Evolutionary conservation across 2,797 vertebrate species (phyloP), one percentile per base, ranked within the genome.

Genomic region (Poliocrania exsul): DNA sequence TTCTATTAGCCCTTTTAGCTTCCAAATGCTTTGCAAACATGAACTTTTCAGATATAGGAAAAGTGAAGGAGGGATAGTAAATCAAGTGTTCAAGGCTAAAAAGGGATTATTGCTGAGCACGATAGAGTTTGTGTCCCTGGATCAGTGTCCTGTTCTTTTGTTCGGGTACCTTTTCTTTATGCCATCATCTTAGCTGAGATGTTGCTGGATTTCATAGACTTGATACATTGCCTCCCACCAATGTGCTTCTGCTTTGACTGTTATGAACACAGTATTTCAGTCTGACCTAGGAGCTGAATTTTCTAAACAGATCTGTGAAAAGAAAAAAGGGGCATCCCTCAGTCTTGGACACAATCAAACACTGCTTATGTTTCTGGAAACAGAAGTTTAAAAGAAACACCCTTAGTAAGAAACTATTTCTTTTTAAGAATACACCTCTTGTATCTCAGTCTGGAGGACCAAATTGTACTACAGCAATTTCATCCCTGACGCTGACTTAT

Each of bases 21-120:
- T 53, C 57, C 35, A 88, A 91, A 90, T 75, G n/a, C n/a, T 94
- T 92, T 88, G n/a, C 26, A 77, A 92, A 93, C 16, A 77, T 50
- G 25, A 90, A 54, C 49, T 78, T 94, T 82, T 73, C 67, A 71
- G 46, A 88, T 51, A 67, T 15, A 6, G 35, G 29, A 67, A 78
- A 93, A 94, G 51, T 37, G 53, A 93, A 56, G 31, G 24, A 74
- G 16, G 17, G 37, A 42, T 50, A 70, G 40, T 88, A 93, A 95
- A 86, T 62, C 49, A 74, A 74, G 26, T 58, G 21, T 75, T 77
- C 64, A 83, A 72, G 67, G 49, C 10, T 89, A 67, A 81, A 71
- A 42, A 64, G 14, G 20, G 19, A 46, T 70, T 61, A 46, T 18
- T 92, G 26, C 57, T 83, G 53, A 53, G 24, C 13, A 64, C 0